Evolutionary conservation across 2,888 invertebrate genomes (phyloP).

Genomic region (Biston betularia): DNA sequence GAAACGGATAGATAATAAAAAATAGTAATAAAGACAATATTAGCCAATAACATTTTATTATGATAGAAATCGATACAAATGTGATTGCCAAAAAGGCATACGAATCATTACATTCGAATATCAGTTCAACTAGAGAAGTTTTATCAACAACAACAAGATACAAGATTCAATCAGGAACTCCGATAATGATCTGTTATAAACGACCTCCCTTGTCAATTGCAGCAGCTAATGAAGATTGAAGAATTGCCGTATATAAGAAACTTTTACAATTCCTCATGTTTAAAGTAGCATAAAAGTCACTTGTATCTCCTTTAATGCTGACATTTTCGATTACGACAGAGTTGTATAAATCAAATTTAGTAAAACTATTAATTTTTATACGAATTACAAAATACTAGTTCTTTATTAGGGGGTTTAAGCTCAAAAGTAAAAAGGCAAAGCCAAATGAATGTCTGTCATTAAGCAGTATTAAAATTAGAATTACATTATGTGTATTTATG

Average conservation of each 20-base stretch:
- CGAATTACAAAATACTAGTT: too few species aligned
- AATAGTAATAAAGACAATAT: background rate
- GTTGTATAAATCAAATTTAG: background rate
- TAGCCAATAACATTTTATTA: background rate
- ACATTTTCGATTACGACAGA: background rate
- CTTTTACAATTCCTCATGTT: constrained; percentile 38
- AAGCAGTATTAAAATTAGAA: too few species aligned
- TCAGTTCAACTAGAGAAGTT: constrained; percentile 57
- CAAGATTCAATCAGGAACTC: constrained; percentile 42
- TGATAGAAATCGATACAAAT: constrained; percentile 40
- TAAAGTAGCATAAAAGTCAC: constrained; percentile 29
- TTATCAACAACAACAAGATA: constrained; percentile 46
- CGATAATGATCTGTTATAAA: constrained; percentile 60
- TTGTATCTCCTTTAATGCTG: constrained; percentile 21
- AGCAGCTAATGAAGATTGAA: constrained; percentile 66
- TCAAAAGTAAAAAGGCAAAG: too few species aligned
- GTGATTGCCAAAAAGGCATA: constrained; percentile 60
- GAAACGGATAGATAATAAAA: background rate
- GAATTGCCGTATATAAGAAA: constrained; percentile 47
- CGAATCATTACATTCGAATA: constrained; percentile 54
- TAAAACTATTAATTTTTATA: background rate
- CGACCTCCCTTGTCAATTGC: constrained; percentile 71
- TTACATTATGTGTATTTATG: too few species aligned
- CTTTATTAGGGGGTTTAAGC: too few species aligned
- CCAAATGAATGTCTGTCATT: too few species aligned